phyloP scores from a whole-genome alignment of 2,113 vertebrate species.

The Vombatus ursinus region DNA sequence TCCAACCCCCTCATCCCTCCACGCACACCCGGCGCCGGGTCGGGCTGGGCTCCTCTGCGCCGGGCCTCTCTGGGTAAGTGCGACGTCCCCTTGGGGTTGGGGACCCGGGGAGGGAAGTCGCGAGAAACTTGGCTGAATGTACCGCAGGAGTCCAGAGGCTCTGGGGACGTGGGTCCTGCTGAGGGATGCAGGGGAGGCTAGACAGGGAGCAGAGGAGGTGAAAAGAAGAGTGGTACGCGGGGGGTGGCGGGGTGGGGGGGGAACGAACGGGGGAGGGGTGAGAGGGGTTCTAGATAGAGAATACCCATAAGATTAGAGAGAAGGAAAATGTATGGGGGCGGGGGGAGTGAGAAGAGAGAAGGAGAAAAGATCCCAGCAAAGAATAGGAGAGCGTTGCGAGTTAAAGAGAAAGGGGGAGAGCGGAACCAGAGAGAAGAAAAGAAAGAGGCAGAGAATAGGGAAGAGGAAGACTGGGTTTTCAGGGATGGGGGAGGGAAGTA shows the following conservation, averaged over 20 bases:
- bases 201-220: background rate
- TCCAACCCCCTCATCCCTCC: background rate
- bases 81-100: background rate
- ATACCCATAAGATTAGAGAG: background rate
- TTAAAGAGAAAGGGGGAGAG: background rate
- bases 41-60: slow-evolving; percentile 14
- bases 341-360: background rate
- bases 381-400: background rate
- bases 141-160: background rate
- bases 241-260: no score
- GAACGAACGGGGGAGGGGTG: slow-evolving; percentile 4
- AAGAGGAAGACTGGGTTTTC: background rate
- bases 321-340: background rate
- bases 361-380: background rate
- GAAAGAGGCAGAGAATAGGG: slow-evolving; percentile 8
- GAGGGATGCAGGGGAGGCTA: background rate
- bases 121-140: slow-evolving; percentile 59
- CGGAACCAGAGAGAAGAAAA: background rate
- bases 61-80: slow-evolving; percentile 72
- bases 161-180: background rate
- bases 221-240: background rate
- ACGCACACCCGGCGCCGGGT: background rate
- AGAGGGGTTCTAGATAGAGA: slow-evolving; percentile 46
- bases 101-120: slow-evolving; percentile 14
- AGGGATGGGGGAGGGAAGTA: slow-evolving; percentile 14